These are phyloP conservation scores for Cyanoramphus novaezelandiae DNA, from an alignment of 2,113 vertebrate genomes.

Conservation along the genomic window DNA sequence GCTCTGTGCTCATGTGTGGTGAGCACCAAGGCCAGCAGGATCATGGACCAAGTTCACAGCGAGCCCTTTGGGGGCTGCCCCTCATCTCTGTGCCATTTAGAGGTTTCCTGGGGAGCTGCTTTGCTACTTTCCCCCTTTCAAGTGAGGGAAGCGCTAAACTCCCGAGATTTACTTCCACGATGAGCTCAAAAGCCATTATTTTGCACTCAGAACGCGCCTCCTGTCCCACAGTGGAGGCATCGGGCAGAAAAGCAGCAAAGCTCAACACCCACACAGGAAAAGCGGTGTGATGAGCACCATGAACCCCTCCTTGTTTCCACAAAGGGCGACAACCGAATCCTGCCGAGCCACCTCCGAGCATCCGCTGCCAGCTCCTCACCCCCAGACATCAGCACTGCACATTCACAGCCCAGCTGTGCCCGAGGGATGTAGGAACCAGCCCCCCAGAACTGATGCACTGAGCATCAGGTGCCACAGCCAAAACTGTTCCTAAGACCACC, in stretches of 20 bases:
- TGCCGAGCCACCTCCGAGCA: not conserved
- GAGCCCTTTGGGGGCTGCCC: not conserved
- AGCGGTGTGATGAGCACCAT: fast-evolving
- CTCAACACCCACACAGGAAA: fast-evolving
- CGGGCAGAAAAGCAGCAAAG: not conserved
- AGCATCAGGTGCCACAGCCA: not conserved
- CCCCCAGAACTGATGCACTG: not conserved
- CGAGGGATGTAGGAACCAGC: not conserved
- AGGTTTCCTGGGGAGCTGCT: not conserved
- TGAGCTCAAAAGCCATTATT: fast-evolving
- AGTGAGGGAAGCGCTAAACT: fast-evolving
- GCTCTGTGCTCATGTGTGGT: fast-evolving
- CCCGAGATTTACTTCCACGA: fast-evolving
- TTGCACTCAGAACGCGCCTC: not conserved
- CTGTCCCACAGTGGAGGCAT: fast-evolving
- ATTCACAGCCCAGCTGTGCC: not conserved
- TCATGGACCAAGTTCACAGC: not conserved
- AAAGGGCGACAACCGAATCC: not conserved
- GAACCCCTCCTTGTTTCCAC: not conserved
- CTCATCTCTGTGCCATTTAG: fast-evolving
- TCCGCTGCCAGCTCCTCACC: not conserved
- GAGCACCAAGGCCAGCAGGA: not conserved
- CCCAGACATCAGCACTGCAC: not conserved
- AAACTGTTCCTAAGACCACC: not conserved
- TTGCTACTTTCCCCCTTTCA: not conserved